Evolutionary conservation across 2,888 invertebrate genomes (phyloP).

Genomic region (Muschampia plurimacula): DNA sequence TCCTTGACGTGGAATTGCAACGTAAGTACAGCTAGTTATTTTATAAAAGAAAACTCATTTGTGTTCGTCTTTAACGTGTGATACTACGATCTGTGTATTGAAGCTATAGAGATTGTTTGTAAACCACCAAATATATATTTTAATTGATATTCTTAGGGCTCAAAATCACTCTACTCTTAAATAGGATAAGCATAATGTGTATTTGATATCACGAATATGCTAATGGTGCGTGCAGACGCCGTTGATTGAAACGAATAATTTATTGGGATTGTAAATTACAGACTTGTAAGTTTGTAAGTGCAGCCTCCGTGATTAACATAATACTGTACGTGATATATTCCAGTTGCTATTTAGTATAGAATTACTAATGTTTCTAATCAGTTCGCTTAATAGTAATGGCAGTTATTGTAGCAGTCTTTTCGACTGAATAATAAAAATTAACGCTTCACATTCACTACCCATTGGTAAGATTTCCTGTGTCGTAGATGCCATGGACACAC

Average conservation of each 20-base stretch:
- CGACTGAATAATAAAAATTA: neutral
- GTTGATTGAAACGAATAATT: constrained; percentile 39
- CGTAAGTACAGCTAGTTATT: too few species aligned
- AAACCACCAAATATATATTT: neutral
- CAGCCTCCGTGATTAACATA: constrained; percentile 24
- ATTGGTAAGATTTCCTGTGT: too few species aligned
- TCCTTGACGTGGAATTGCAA: too few species aligned
- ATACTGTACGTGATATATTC: constrained; percentile 7
- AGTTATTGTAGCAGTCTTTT: neutral
- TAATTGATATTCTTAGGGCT: constrained; percentile 1
- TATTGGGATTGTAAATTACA: constrained; percentile 26
- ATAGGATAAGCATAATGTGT: constrained; percentile 39
- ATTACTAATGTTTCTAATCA: neutral
- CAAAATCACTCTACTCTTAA: constrained; percentile 23
- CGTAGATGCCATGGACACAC: too few species aligned
- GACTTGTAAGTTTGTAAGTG: constrained; percentile 27
- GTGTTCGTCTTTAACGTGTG: too few species aligned
- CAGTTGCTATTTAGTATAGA: neutral
- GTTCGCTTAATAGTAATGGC: neutral
- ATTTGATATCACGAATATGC: constrained; percentile 45
- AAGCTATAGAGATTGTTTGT: neutral
- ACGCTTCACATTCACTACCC: neutral
- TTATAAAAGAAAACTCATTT: too few species aligned
- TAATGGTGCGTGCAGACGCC: constrained; percentile 29
- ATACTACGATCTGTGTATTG: neutral